phyloP scores from a whole-genome alignment of 2,113 vertebrate species.

The Tautogolabrus adspersus region DNA sequence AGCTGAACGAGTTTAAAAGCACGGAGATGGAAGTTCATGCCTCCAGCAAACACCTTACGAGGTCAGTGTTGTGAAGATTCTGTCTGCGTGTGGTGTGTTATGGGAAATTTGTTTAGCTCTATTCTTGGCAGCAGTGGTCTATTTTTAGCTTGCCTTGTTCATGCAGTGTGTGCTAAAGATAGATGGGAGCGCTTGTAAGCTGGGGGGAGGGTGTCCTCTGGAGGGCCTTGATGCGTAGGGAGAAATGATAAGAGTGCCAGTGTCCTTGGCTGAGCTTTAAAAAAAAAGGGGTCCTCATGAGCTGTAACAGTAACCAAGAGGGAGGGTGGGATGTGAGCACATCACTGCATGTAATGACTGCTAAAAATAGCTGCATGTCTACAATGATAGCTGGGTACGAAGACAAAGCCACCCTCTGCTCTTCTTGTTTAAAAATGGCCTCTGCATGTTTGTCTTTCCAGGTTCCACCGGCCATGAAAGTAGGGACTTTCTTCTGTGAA shows the following conservation, averaged over 20 bases:
- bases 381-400: conserved; percentile 21
- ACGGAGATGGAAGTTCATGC: conserved; percentile 99
- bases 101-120: conserved; percentile 35
- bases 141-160: conserved; percentile 71
- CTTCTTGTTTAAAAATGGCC: not conserved
- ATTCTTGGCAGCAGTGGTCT: conserved; percentile 69
- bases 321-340: not conserved
- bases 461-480: conserved; percentile 98
- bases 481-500: conserved; percentile 95
- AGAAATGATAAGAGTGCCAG: conserved; percentile 57
- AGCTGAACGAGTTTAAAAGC: conserved; percentile 99
- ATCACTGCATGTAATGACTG: conserved; percentile 1
- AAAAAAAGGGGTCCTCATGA: conserved; percentile 15
- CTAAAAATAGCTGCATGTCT: conserved; percentile 71
- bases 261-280: conserved; percentile 60
- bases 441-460: conserved; percentile 64
- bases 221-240: conserved; percentile 19
- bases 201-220: conserved; percentile 49
- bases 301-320: conserved; percentile 62
- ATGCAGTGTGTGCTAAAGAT: conserved; percentile 69
- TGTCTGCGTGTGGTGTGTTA: not conserved
- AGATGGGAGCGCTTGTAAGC: conserved; percentile 55
- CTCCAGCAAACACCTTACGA: conserved; percentile 98
- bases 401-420: conserved; percentile 54
- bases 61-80: conserved; percentile 82